A percentile compares a stretch with the other conserved stretches of the same genome.
These are phyloP conservation scores for Squalus acanthias DNA, from an alignment of 2,797 vertebrate species.

Conservation along the genomic window DNA sequence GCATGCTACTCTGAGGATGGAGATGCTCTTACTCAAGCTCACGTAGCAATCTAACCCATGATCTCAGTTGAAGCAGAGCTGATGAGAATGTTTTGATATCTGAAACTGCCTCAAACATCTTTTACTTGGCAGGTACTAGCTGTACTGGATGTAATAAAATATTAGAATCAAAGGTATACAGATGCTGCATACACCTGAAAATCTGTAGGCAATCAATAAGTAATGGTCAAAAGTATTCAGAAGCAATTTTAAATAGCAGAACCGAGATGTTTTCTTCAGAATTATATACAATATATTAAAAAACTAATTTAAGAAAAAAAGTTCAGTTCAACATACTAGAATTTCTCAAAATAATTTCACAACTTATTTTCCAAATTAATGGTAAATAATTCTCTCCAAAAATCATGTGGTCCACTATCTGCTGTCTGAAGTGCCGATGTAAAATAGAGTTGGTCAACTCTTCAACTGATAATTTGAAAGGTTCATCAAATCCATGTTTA, in stretches of 20 bases:
- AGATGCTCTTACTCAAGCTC: not conserved
- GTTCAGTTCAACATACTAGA: not conserved
- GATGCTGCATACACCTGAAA: not conserved
- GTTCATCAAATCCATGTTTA: not conserved
- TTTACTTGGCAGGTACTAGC: not conserved
- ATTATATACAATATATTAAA: not conserved
- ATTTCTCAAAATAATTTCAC: not conserved
- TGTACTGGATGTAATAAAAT: not conserved
- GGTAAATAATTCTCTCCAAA: not conserved
- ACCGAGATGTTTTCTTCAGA: not conserved
- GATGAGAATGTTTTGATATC: not conserved
- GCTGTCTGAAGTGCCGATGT: not conserved
- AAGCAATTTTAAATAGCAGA: not conserved
- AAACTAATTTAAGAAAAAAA: not conserved
- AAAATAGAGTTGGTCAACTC: not conserved
- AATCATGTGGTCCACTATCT: not conserved
- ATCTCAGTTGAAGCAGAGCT: not conserved
- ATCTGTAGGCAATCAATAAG: not conserved
- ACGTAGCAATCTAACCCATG: not conserved
- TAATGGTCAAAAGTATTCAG: conserved; percentile 8
- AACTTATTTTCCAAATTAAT: not conserved
- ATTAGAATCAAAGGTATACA: not conserved
- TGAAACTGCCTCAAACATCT: not conserved
- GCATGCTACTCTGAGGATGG: not conserved
- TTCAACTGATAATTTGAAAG: not conserved